Percentiles rank a stretch among this genome's conserved stretches.
These are phyloP conservation scores for Chydorus sphaericus DNA, from an alignment of 2,888 invertebrate genomes.

Conservation along the genomic window DNA sequence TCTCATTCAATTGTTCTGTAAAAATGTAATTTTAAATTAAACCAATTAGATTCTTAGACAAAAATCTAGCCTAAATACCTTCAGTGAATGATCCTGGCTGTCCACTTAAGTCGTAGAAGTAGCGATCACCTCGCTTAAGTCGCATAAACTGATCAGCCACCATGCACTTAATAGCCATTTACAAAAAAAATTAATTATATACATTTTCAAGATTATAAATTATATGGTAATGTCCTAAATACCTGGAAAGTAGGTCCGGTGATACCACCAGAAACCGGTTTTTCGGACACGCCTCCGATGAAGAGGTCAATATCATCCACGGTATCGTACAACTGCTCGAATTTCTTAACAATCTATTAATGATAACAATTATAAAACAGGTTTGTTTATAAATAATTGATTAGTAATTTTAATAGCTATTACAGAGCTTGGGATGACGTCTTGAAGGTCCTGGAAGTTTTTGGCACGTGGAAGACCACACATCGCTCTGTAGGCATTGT, in stretches of 20 bases:
- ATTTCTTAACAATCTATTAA: constrained; percentile 14
- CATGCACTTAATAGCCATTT: too few relatives aligned
- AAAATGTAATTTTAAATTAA: neutral
- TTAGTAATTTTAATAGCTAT: constrained; percentile 15
- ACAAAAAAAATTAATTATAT: too few relatives aligned
- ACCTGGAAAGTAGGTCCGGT: constrained; percentile 33
- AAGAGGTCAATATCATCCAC: constrained; percentile 35
- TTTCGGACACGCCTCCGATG: constrained; percentile 31
- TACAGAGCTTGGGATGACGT: constrained; percentile 46
- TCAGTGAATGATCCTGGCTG: constrained; percentile 32
- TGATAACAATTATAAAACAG: neutral
- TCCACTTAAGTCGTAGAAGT: constrained; percentile 46
- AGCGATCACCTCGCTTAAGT: constrained; percentile 54
- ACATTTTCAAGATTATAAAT: too few relatives aligned
- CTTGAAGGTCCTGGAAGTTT: constrained; percentile 44
- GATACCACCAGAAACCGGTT: constrained; percentile 26
- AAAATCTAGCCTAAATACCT: constrained; percentile 24
- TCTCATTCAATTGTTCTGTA: constrained; percentile 23
- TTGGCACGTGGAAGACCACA: constrained; percentile 42
- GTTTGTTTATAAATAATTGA: neutral
- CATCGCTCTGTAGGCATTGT: constrained; percentile 38
- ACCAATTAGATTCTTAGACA: neutral
- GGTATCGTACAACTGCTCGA: constrained; percentile 23
- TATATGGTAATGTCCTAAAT: too few relatives aligned
- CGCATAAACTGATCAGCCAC: constrained; percentile 56